Conservation (phyloP, 1,140 invertebrate genomes). For the Latrodectus geometricus region DNA sequence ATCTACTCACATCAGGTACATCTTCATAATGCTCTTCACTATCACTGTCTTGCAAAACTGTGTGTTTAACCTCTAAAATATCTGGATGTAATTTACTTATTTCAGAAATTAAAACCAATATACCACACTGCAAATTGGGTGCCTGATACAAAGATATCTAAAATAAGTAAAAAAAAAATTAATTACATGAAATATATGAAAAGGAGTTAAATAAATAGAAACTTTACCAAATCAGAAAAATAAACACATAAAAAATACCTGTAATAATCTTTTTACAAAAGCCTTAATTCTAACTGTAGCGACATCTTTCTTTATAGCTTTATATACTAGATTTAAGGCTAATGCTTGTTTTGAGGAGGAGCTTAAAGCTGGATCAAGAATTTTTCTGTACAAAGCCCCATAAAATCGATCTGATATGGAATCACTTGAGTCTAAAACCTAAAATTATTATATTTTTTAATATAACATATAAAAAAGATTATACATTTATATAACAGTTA, state of each 20-base stretch:
- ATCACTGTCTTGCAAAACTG: constrained; percentile 68
- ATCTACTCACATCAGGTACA: constrained; percentile 43
- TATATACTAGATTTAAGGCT: constrained; percentile 88
- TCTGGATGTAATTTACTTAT: constrained; percentile 70
- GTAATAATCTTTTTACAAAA: constrained; percentile 91
- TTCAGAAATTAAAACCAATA: constrained; percentile 84
- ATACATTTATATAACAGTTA: too few relatives aligned
- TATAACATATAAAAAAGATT: too few relatives aligned
- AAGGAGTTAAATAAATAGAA: too few relatives aligned
- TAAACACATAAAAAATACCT: constrained; percentile 71
- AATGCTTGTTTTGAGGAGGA: constrained; percentile 82
- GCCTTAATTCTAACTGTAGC: constrained; percentile 79
- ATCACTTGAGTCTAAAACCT: constrained; percentile 64
- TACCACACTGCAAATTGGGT: constrained; percentile 78
- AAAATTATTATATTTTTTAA: too few relatives aligned
- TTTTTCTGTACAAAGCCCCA: constrained; percentile 87
- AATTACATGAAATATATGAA: neutral
- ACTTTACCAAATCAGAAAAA: neutral
- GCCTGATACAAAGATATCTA: constrained; percentile 72
- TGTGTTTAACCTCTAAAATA: constrained; percentile 35
- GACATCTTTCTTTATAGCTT: constrained; percentile 84
- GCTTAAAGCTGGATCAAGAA: constrained; percentile 82
- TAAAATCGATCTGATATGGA: constrained; percentile 81
- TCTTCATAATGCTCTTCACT: constrained; percentile 66
- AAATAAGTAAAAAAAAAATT: constrained; percentile 7